A percentile compares a stretch with the other conserved stretches of the same genome.
These are phyloP conservation scores for Lamprologus speciosus DNA, from an alignment of 2,113 vertebrate species.

Conservation along the genomic window DNA sequence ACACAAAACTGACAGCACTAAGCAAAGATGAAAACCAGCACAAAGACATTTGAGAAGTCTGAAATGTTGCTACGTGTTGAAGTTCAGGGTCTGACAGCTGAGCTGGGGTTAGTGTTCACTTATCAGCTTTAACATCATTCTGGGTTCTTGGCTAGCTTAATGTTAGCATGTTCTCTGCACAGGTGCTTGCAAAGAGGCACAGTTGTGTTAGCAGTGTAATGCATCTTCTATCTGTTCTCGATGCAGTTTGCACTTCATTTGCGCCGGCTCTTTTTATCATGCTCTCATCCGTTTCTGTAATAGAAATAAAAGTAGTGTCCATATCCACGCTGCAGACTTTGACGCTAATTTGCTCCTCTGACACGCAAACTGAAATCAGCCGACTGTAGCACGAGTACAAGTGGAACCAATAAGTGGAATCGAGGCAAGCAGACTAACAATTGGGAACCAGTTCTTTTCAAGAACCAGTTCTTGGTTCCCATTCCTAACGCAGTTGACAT, in stretches of 20 bases:
- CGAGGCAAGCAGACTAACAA: not conserved
- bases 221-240: not conserved
- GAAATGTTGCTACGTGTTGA: not conserved
- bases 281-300: not conserved
- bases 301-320: not conserved
- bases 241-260: not conserved
- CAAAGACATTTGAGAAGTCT: not conserved
- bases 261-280: not conserved
- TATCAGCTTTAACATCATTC: not conserved
- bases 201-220: not conserved
- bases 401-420: not conserved
- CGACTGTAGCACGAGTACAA: no score
- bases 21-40: not conserved
- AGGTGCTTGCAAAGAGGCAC: not conserved
- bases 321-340: not conserved
- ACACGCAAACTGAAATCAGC: not conserved
- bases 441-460: accelerated
- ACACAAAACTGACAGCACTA: not conserved
- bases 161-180: not conserved
- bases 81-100: not conserved
- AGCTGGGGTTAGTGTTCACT: not conserved
- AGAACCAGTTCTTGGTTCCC: not conserved
- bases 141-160: not conserved
- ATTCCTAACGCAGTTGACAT: not conserved
- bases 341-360: not conserved